phyloP scores from a whole-genome alignment of 2,113 vertebrate genomes.

The Entelurus aequoreus region DNA sequence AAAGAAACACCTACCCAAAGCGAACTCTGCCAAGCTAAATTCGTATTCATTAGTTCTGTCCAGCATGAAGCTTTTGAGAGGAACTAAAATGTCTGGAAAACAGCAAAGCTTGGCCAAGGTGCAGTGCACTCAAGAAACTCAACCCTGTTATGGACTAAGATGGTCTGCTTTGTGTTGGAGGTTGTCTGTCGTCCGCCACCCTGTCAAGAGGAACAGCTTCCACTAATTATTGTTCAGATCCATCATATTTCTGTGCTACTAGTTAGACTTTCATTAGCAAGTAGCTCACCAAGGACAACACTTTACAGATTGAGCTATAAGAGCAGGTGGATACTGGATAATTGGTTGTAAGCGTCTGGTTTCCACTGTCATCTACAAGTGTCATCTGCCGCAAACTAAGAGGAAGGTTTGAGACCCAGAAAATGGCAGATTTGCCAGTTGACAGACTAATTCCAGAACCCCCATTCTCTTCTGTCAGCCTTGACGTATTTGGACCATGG shows the following conservation, averaged over 20 bases:
- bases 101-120: no score
- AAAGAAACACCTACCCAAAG: neutral
- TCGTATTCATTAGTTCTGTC: no score
- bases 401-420: conserved; percentile 14
- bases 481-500: conserved; percentile 22
- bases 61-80: no score
- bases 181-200: neutral
- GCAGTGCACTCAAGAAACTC: neutral
- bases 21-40: no score
- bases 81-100: no score
- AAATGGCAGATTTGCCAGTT: conserved; percentile 18
- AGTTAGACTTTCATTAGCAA: neutral
- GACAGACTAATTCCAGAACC: conserved; percentile 11
- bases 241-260: neutral
- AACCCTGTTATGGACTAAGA: neutral
- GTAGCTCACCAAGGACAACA: conserved; percentile 2
- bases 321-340: conserved; percentile 1
- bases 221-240: neutral
- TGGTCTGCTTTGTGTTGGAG: neutral
- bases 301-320: neutral
- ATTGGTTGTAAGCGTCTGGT: conserved; percentile 15
- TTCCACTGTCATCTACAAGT: conserved; percentile 12
- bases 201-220: neutral
- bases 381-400: conserved; percentile 5
- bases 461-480: conserved; percentile 15